Evolutionary conservation across 2,888 invertebrate genomes (phyloP).

Genomic region (Sinelater perroti): DNA sequence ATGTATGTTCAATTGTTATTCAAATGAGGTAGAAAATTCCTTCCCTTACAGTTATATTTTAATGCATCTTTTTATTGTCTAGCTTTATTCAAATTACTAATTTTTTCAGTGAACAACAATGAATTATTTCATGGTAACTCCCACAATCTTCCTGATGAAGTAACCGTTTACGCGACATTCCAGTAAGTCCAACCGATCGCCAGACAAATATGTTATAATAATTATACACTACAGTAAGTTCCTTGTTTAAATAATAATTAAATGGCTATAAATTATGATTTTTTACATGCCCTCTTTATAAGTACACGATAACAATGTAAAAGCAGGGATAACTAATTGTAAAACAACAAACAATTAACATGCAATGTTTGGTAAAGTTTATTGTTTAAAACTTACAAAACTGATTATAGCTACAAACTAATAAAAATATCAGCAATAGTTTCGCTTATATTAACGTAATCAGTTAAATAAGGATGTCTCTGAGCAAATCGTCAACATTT

Average conservation of each 20-base stretch:
- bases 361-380: conserved; percentile 31
- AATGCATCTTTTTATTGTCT: no score
- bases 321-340: no score
- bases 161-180: not conserved
- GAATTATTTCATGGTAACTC: no score
- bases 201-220: not conserved
- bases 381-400: conserved; percentile 38
- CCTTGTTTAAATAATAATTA: not conserved
- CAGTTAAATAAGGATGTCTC: conserved; percentile 6
- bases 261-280: not conserved
- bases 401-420: conserved; percentile 27
- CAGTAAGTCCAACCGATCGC: not conserved
- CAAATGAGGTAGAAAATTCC: no score
- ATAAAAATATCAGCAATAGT: conserved; percentile 30
- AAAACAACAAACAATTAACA: no score
- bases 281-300: conserved; percentile 4
- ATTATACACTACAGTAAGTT: not conserved
- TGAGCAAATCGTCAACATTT: conserved; percentile 11
- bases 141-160: no score
- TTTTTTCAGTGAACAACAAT: no score
- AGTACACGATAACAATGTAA: not conserved
- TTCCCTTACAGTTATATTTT: no score
- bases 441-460: conserved; percentile 19
- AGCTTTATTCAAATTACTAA: no score
- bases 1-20: no score